Conservation (phyloP, 2,113 vertebrate genomes). For the Choloepus hoffmanni region DNA sequence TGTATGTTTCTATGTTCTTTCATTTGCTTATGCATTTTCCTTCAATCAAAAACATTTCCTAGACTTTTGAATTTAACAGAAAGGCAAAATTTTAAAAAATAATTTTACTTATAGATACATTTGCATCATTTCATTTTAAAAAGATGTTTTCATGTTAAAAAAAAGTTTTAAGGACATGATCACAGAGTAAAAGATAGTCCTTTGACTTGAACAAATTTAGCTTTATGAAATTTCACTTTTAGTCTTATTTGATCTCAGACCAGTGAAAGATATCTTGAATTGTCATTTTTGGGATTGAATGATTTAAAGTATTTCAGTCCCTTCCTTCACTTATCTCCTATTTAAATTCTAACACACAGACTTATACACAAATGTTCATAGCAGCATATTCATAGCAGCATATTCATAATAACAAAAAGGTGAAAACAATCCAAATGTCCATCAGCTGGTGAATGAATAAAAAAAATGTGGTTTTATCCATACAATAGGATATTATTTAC, state of each 20-base stretch:
- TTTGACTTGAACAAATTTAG: conserved; percentile 36
- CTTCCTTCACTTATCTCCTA: neutral
- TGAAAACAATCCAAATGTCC: neutral
- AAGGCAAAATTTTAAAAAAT: neutral
- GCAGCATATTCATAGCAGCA: conserved; percentile 9
- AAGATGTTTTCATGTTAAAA: neutral
- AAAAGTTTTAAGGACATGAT: neutral
- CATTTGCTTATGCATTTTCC: neutral
- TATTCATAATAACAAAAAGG: neutral
- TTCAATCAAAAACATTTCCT: neutral
- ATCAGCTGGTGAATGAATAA: neutral
- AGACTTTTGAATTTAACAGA: neutral
- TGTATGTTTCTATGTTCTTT: neutral
- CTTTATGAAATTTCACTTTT: neutral
- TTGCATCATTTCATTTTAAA: neutral
- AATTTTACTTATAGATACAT: neutral
- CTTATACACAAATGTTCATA: neutral
- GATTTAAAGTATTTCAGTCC: neutral
- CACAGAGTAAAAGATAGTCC: neutral
- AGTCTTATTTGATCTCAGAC: neutral
- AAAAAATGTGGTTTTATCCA: neutral
- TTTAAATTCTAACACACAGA: neutral
- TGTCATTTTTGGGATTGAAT: neutral
- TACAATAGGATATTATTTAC: neutral
- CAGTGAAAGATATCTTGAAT: neutral